These are phyloP conservation scores for Sarcophaga carnaria DNA, from an alignment of 2,888 invertebrate genomes.

Conservation along the genomic window DNA sequence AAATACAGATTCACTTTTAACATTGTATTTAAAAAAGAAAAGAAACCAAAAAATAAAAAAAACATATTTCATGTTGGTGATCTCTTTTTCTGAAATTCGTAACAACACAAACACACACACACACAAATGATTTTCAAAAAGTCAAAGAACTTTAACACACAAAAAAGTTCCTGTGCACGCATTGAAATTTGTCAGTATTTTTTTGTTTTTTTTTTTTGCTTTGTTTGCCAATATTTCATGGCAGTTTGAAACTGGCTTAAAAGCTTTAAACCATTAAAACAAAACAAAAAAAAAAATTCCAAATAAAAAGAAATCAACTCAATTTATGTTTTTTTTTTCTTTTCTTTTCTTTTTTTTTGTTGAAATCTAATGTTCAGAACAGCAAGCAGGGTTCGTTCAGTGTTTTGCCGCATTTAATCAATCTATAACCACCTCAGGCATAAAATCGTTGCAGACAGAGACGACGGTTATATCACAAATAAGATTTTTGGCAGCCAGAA, in stretches of 20 bases:
- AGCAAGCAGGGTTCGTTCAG: not conserved
- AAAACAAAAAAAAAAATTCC: not conserved
- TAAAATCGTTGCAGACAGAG: slow-evolving; percentile 75
- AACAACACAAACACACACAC: not conserved
- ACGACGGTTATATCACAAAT: slow-evolving; percentile 26
- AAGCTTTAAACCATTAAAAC: not conserved
- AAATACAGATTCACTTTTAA: slow-evolving; percentile 78
- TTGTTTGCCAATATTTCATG: slow-evolving; percentile 48
- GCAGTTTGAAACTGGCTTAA: slow-evolving; percentile 31
- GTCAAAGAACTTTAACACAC: slow-evolving; percentile 71
- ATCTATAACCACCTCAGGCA: slow-evolving; percentile 77
- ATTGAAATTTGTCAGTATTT: slow-evolving; percentile 61
- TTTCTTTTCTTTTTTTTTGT: not conserved
- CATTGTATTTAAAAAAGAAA: slow-evolving; percentile 37
- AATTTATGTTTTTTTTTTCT: not conserved
- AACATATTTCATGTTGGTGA: slow-evolving; percentile 45
- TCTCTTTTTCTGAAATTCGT: not conserved
- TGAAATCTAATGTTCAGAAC: slow-evolving; percentile 43
- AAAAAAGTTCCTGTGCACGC: slow-evolving; percentile 56
- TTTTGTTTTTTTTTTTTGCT: no score
- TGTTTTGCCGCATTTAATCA: slow-evolving; percentile 72
- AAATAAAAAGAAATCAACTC: slow-evolving; percentile 8
- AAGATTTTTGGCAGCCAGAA: slow-evolving; percentile 60
- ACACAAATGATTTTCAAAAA: slow-evolving; percentile 31
- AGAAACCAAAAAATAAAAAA: not conserved